Base-by-base conservation (phyloP, 2,888 invertebrate species). In the Oscheius sp. region DNA sequence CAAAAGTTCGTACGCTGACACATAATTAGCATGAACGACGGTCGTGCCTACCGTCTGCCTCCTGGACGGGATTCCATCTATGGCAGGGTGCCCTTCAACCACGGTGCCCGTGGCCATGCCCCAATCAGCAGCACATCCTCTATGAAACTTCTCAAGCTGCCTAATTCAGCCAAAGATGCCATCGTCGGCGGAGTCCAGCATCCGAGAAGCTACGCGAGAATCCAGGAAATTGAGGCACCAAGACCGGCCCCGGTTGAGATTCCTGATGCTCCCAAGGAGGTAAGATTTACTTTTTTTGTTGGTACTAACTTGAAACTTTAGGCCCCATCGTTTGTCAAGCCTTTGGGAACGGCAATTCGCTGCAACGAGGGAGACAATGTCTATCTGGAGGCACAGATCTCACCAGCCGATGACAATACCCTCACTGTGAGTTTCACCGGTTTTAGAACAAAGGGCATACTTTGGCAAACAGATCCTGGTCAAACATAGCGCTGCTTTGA, bases 371-470 rank as follows among this genome's bases (percentile, higher is more conserved):
- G 90, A 72, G 90, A 91, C 76, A 87, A 89, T 13, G 89, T 90
- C 37, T 90, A 90, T 82, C 89, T 91, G 79, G 91, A 91, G 83
- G 90, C 90, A 74, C 90, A 90, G 66, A 87, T 91, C 47, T 86
- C 89, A 2, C 91, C 91, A 29, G 87, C 90, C 71, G 90, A 91
- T 72, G 91, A 91, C 81, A 87, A 87, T 62, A 78, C 85, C 10
- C 70, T 87, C 33, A 86, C 86, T 33, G 86, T 86, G 47, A 65
- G 78, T 71, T 10, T n/a, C 29, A n/a, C 29, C 47, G 21, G 35
- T 58, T 66, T 50, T 51, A 32, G 32, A 58, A 58, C 29, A 58
- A 58, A 32, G 37, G 33, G 48, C 63, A 63, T 48, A 48, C 48
- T 63, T 47, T n/a, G 63, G 48, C 48, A 63, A 63, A 63, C 32